phyloP scores from a whole-genome alignment of 2,797 vertebrate genomes.

The Gallinago solitaria region DNA sequence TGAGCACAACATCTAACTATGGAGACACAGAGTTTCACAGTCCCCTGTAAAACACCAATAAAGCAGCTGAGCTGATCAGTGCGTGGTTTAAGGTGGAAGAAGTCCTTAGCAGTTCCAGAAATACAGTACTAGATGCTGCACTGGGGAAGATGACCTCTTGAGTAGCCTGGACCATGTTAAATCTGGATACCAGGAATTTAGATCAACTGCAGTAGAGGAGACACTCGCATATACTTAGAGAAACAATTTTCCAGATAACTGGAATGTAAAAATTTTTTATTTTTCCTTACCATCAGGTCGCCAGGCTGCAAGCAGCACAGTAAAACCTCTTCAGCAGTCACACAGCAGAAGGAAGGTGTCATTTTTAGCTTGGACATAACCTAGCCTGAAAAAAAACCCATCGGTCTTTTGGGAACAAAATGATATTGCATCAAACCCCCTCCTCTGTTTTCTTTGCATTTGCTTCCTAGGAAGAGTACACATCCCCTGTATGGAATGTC shows the following conservation, averaged over 20 bases:
- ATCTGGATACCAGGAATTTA: neutral
- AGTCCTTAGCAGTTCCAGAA: neutral
- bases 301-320: neutral
- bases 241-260: neutral
- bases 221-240: neutral
- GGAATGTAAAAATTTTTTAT: neutral
- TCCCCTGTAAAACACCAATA: neutral
- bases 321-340: neutral
- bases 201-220: neutral
- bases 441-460: neutral
- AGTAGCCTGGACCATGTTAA: neutral
- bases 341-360: neutral
- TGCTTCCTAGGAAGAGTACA: neutral
- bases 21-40: neutral
- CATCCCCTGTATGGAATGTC: neutral
- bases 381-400: neutral
- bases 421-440: neutral
- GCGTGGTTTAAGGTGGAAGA: neutral
- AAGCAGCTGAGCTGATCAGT: neutral
- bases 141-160: neutral
- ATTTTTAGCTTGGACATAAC: neutral
- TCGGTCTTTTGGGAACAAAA: neutral
- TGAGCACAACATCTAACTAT: neutral
- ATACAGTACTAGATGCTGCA: neutral
- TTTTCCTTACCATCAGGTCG: neutral